Base-by-base conservation (phyloP, 2,113 vertebrate species). In the Varanus komodoensis region DNA sequence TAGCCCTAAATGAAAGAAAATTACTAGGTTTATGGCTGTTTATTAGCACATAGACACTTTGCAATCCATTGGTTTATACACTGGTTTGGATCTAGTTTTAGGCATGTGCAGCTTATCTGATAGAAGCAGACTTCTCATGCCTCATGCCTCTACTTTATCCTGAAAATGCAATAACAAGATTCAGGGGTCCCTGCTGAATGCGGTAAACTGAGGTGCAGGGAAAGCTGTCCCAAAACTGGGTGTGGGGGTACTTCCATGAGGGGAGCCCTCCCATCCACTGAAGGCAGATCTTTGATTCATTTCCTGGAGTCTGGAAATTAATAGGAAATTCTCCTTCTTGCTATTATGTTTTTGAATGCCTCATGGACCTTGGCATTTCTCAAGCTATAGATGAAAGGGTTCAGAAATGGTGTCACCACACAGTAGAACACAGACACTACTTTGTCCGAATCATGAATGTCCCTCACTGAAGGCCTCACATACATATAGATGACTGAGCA, bases 401-500 rank as follows among this genome's bases (percentile, higher is more conserved):
- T 93, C 78, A 94, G 88, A 91, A 83, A 80, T 78, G 71, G 91
- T 19, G 92, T 90, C 57, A 90, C 48, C 23, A 25, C 0, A 0
- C 86, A 19, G 0, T 80, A 92, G 0, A 93, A 80, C 34, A 91
- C 68, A n/a, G 80, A 0, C 0, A 92, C 83, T 64, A 69, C 19
- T 34, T 92, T 0, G 0, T 87, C 74, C 0, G 0, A 9, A 21
- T 86, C 87, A 69, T n/a, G 73, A 64, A n/a, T 75, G 75, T n/a
- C 0, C 1, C 69, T 38, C 74, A 34, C 90, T 8, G 73, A 81
- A 79, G 92, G 82, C 17, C 71, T 4, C 32, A 92, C 61, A 50
- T 90, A 93, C 0, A 1, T 44, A 29, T 87, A 0, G 0, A 91
- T 78, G 54, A 84, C 27, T 0, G 80, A 0, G 0, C 83, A 19